These are phyloP conservation scores for Gorsachius goisagi DNA, from an alignment of 2,113 vertebrate genomes.

Conservation along the genomic window DNA sequence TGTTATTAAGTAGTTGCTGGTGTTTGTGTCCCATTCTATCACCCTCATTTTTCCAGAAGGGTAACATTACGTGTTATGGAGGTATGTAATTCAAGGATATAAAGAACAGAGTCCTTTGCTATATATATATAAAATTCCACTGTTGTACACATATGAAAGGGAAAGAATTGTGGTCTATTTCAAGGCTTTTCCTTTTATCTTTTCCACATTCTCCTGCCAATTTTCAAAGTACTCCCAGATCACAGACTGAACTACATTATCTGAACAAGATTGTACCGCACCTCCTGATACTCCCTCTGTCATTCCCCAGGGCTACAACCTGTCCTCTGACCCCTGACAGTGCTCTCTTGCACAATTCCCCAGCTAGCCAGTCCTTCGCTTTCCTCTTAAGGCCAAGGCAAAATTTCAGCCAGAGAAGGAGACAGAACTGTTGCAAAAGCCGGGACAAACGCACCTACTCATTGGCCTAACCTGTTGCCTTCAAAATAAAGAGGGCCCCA, in stretches of 20 bases:
- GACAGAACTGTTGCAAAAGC: background rate
- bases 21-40: background rate
- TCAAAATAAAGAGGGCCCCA: background rate
- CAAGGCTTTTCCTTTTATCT: conserved; percentile 48
- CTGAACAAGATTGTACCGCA: background rate
- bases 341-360: background rate
- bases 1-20: background rate
- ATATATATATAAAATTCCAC: background rate
- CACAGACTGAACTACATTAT: background rate
- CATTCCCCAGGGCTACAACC: background rate
- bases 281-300: background rate
- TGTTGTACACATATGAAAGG: background rate
- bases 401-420: background rate
- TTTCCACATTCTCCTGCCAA: conserved; percentile 14
- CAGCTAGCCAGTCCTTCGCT: background rate
- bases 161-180: conserved; percentile 39
- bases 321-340: background rate
- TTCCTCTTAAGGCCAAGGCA: background rate
- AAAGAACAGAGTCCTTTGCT: conserved; percentile 5
- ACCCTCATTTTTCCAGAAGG: background rate
- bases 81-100: background rate
- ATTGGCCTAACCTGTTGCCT: background rate
- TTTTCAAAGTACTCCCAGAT: conserved; percentile 42
- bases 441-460: background rate
- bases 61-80: background rate